A percentile compares a stretch with the other conserved stretches of the same genome.
Evolutionary conservation across 2,797 vertebrate species (phyloP).

Genomic region (Molossus molossus): DNA sequence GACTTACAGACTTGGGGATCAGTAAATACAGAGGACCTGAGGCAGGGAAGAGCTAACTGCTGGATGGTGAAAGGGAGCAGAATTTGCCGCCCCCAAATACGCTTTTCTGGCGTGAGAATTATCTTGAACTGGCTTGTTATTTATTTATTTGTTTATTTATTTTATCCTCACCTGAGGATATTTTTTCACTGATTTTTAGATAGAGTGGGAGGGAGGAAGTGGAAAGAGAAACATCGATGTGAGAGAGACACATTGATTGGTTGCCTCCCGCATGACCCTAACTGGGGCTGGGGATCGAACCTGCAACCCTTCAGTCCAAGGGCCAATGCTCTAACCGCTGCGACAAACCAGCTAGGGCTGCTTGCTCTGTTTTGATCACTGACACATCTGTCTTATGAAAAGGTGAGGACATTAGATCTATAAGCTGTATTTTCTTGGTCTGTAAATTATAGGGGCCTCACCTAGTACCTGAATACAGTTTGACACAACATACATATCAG

Average conservation of each 20-base stretch:
- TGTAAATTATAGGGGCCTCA: conserved; percentile 39
- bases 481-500: neutral
- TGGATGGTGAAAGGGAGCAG: neutral
- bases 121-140: neutral
- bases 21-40: conserved; percentile 49
- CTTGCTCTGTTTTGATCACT: conserved; percentile 33
- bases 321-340: neutral
- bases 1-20: neutral
- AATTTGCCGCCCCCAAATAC: neutral
- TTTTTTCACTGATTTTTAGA: too few species aligned
- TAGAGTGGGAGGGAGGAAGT: too few species aligned
- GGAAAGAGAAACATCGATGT: too few species aligned
- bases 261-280: too few species aligned
- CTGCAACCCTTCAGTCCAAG: too few species aligned
- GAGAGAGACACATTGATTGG: too few species aligned
- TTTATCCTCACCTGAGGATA: too few species aligned
- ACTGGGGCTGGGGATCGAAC: too few species aligned
- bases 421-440: neutral
- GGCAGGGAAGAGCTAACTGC: neutral
- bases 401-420: neutral
- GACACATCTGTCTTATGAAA: conserved; percentile 3
- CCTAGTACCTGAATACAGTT: neutral
- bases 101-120: neutral
- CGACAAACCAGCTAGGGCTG: neutral
- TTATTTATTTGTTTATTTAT: too few species aligned